Evolutionary conservation across 2,888 invertebrate species (phyloP).

Genomic region (Prosapia bicincta): DNA sequence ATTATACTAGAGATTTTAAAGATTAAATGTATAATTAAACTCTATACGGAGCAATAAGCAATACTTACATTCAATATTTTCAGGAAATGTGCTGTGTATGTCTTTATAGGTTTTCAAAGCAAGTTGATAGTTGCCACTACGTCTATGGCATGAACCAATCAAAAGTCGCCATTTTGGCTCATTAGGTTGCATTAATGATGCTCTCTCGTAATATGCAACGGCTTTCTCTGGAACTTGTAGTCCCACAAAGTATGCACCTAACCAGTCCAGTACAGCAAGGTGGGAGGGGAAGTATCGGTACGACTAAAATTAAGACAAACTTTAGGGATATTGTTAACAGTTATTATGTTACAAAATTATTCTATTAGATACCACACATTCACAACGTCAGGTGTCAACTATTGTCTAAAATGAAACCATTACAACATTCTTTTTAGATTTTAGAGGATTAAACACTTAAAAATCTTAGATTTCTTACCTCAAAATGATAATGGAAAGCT

Average conservation of each 20-base stretch:
- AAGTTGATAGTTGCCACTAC: slow-evolving; percentile 79
- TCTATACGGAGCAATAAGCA: too few species aligned
- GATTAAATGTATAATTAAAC: too few species aligned
- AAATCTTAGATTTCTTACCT: slow-evolving; percentile 51
- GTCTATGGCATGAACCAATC: slow-evolving; percentile 78
- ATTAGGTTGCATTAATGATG: slow-evolving; percentile 69
- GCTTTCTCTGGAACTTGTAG: slow-evolving; percentile 88
- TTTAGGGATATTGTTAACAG: too few species aligned
- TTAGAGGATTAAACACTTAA: too few species aligned
- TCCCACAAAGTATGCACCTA: slow-evolving; percentile 85
- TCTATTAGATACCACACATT: too few species aligned
- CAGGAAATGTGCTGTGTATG: slow-evolving; percentile 87
- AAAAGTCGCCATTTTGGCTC: slow-evolving; percentile 83
- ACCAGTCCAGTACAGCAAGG: slow-evolving; percentile 78
- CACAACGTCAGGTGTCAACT: too few species aligned
- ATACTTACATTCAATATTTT: slow-evolving; percentile 83
- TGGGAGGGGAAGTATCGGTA: slow-evolving; percentile 68
- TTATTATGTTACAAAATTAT: too few species aligned
- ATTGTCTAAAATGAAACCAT: too few species aligned
- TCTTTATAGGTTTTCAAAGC: slow-evolving; percentile 80
- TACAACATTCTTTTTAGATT: too few species aligned
- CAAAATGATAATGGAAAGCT: slow-evolving; percentile 78
- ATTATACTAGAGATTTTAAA: background rate
- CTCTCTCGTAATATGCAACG: slow-evolving; percentile 75
- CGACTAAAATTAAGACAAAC: slow-evolving; percentile 55